Base-by-base conservation (phyloP, 2,797 vertebrate species). In the Sus cebifrons region DNA sequence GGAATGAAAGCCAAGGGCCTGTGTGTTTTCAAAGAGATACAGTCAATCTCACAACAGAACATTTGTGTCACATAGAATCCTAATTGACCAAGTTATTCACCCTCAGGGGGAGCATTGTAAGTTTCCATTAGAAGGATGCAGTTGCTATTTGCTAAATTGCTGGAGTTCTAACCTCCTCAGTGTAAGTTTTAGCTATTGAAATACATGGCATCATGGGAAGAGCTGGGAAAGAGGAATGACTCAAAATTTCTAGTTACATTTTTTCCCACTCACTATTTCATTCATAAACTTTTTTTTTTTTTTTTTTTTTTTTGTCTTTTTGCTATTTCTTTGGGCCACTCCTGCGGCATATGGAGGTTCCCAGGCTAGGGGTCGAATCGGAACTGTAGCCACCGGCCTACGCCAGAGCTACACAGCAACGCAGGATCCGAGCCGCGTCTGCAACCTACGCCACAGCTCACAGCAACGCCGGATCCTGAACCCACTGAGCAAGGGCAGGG, bases 1-100 rank as follows among this genome's bases (percentile, higher is more conserved):
- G 97, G 87, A 97, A 96, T 95, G 93, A 97, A 98, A 96, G 90
- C 91, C 97, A 96, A 98, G 94, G n/a, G 5, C 9, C 18, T 58
- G 21, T 96, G 95, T 93, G 89, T 74, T 96, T 97, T 97, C 93
- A 97, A 44, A 70, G 82, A 97, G 84, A 70, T 56, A 89, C 17
- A 93, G 97, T 96, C 92, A 89, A 86, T 97, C 96, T 73, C 32
- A 91, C 73, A 95, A 90, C 58, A 90, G 83, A 96, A 86, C 6
- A 83, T 92, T 97, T 97, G 44, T 86, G 86, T 97, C 70, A 56
- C 62, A 85, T 82, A 44, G 86, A 95, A 96, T 94, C 20, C 40
- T 67, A 7, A 0, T 79, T 71, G 85, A 73, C 64, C 70, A 81
- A 94, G 79, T 75, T 60, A 62, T 67, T 74, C 62, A 23, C 44